These are phyloP conservation scores for Alethe castanea DNA, from an alignment of 2,113 vertebrate genomes.

Conservation along the genomic window DNA sequence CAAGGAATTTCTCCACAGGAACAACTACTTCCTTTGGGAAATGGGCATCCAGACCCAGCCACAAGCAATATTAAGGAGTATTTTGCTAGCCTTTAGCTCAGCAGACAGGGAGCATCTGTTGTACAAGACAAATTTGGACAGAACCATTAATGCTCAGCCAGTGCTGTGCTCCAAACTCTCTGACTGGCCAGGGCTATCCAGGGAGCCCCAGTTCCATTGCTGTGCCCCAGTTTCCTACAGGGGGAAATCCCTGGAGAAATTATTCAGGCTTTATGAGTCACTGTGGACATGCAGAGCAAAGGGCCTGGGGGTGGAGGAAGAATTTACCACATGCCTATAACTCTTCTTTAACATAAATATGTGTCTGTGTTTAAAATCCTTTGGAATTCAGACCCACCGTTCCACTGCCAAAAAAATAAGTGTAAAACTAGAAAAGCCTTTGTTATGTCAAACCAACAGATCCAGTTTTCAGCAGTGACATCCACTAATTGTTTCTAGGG, in stretches of 20 bases:
- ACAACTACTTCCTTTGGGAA: not conserved
- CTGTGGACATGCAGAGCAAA: not conserved
- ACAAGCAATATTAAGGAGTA: not conserved
- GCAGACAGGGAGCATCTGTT: not conserved
- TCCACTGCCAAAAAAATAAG: not conserved
- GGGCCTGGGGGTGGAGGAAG: not conserved
- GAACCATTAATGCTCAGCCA: not conserved
- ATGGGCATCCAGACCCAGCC: not conserved
- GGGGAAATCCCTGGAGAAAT: not conserved
- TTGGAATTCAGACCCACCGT: not conserved
- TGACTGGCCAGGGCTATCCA: not conserved
- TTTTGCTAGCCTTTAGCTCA: not conserved
- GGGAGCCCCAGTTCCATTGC: not conserved
- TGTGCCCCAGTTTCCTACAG: not conserved
- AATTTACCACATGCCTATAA: not conserved
- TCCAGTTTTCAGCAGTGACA: not conserved
- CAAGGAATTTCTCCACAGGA: not conserved
- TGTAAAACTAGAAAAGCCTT: not conserved
- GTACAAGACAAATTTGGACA: not conserved
- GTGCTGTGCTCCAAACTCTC: not conserved
- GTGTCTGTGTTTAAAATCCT: not conserved
- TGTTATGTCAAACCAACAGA: not conserved
- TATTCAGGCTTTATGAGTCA: not conserved
- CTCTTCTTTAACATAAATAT: not conserved
- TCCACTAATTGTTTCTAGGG: not conserved